A percentile compares a stretch with the other conserved stretches of the same genome.
phyloP scores from a whole-genome alignment of 1,140 invertebrate genomes.

The Diuraphis noxia region DNA sequence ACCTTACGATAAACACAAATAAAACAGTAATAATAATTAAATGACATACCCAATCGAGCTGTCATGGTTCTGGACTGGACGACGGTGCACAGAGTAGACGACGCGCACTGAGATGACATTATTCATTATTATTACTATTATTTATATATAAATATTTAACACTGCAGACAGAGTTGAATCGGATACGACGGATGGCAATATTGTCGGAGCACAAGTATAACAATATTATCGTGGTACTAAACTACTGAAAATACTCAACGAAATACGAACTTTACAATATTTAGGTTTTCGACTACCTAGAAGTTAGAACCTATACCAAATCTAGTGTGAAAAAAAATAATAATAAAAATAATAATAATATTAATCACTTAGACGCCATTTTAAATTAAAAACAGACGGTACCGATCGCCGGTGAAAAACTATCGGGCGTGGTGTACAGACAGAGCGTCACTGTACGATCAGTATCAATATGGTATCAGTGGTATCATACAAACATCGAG shows the following conservation, averaged over 20 bases:
- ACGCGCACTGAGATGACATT: background rate
- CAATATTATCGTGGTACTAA: background rate
- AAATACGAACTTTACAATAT: background rate
- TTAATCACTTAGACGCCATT: conserved; percentile 53
- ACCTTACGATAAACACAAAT: background rate
- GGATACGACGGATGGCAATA: too few relatives aligned
- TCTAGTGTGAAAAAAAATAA: conserved; percentile 25
- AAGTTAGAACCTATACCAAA: background rate
- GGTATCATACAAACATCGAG: too few relatives aligned
- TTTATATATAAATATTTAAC: background rate
- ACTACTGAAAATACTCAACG: background rate
- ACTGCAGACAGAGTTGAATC: background rate
- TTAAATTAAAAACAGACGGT: conserved; percentile 27
- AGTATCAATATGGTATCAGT: too few relatives aligned
- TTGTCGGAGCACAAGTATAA: background rate
- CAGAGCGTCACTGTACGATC: background rate
- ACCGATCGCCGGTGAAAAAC: background rate
- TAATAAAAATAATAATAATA: conserved; percentile 39
- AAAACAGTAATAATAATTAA: background rate
- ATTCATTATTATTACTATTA: background rate
- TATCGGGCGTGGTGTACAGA: background rate
- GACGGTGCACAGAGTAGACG: background rate
- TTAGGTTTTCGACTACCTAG: background rate
- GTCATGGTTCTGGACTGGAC: background rate
- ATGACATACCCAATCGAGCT: conserved; percentile 7